phyloP scores from a whole-genome alignment of 2,113 vertebrate species.

The Aspiorhynchus laticeps region DNA sequence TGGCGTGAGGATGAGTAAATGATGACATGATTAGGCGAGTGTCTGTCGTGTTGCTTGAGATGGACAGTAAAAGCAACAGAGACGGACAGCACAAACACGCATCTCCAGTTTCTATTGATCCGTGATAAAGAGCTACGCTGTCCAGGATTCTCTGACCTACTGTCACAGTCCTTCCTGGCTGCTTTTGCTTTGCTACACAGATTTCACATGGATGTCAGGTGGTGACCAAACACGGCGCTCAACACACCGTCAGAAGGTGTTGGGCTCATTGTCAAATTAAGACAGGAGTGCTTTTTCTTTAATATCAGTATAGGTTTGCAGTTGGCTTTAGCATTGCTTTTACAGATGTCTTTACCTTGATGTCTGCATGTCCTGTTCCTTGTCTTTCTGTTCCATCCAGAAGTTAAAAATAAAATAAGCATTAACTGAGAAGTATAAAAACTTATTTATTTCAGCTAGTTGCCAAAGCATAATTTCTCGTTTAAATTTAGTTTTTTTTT shows the following conservation, averaged over 20 bases:
- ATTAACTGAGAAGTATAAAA: too few species aligned
- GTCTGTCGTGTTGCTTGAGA: background rate
- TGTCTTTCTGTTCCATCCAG: background rate
- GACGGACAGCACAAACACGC: constrained; percentile 5
- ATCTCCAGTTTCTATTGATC: constrained; percentile 36
- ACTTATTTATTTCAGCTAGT: too few species aligned
- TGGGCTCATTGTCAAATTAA: background rate
- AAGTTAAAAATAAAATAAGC: background rate
- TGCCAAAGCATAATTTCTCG: too few species aligned
- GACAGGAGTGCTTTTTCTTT: background rate
- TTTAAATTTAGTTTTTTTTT: too few species aligned
- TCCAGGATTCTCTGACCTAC: background rate
- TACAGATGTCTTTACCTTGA: background rate
- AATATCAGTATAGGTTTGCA: background rate
- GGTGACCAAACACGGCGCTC: background rate
- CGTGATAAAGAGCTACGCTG: background rate
- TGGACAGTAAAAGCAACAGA: background rate
- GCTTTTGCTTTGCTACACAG: background rate
- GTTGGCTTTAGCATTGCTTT: background rate
- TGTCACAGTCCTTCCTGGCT: background rate
- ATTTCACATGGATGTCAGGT: background rate
- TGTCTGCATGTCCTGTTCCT: too few species aligned
- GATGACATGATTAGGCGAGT: background rate
- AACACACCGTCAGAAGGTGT: background rate
- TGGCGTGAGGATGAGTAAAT: background rate